Percentiles rank a stretch among this genome's conserved stretches.
phyloP scores from a whole-genome alignment of 2,888 invertebrate species.

The Melinopterus prodromus region DNA sequence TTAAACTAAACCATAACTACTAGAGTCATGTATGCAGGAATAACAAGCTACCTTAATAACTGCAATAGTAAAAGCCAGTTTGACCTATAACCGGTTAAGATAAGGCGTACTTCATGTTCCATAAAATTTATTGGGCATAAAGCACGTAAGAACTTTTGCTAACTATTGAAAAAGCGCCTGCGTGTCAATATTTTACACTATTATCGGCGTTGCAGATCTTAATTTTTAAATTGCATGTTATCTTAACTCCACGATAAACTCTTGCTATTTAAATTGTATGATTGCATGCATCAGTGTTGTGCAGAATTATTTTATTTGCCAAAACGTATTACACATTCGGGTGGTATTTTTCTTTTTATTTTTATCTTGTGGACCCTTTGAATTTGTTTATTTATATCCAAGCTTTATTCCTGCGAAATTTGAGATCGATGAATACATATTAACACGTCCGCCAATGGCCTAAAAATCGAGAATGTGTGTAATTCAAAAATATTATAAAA shows the following conservation, averaged over 20 bases:
- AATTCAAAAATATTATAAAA: too few species aligned
- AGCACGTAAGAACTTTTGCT: not conserved
- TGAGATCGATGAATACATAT: too few species aligned
- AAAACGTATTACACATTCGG: too few species aligned
- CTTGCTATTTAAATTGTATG: too few species aligned
- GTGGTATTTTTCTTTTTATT: too few species aligned
- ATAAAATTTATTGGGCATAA: not conserved
- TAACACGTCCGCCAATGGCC: too few species aligned
- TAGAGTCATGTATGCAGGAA: not conserved
- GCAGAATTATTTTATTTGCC: too few species aligned
- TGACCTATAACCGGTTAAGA: not conserved
- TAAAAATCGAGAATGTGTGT: too few species aligned
- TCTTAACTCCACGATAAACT: not conserved
- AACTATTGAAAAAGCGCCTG: not conserved
- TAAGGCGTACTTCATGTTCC: not conserved
- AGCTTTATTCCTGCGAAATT: too few species aligned
- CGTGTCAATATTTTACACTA: not conserved
- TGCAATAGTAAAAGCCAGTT: not conserved
- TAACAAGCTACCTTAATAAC: not conserved
- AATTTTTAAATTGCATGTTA: conserved; percentile 4
- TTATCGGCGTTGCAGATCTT: not conserved
- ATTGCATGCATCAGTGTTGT: too few species aligned
- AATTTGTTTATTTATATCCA: too few species aligned
- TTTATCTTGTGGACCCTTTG: too few species aligned
- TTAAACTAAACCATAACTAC: not conserved